Evolutionary conservation across 1,140 invertebrate genomes (phyloP), one percentile per base, ranked within the genome.

Genomic region (Drosophila varians): DNA sequence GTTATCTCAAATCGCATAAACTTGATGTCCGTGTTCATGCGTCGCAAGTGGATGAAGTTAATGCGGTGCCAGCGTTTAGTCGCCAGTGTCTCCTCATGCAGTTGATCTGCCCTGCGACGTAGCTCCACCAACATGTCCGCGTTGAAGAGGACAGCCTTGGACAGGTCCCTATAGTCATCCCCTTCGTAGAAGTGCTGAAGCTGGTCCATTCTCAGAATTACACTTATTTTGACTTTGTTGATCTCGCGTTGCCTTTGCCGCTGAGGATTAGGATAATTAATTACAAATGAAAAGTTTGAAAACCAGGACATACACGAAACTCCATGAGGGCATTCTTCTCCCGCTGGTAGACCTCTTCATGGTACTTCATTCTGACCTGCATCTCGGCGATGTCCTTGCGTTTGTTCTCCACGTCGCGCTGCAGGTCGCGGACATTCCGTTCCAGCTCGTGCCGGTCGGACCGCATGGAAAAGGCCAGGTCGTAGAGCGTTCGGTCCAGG

Each of bases 401-500:
- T 72, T 48, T 92, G 1, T 46, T 36, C 4, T 94, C 93, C 7
- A 93, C 90, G 9, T 71, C 49, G 57, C 86, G 92, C 34, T 92
- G 82, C 52, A 89, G 75, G 1, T 93, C 92, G 25, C 68, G 89
- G 2, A 93, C 84, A 18, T 74, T 46, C 19, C 87, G 71, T 75
- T 94, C 93, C 8, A 92, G 70, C 1, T 83, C 74, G 74, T 93
- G 94, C 90, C 94, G 92, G 40, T 93, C 92, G 36, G 92, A 80
- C 38, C 95, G 92, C 74, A 95, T 90, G 8, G 92, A 82, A 70
- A 95, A 94, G n/a, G 94, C 93, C 57, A 93, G 89, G 21, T 95
- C 93, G 74, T 94, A 96, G 2, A 95, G 87, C 1, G 93, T 92
- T 54, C 92, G 92, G 46, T 96, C 95, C 84, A 96, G 95, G 1